Conservation (phyloP, 2,888 invertebrate species). For the Acanthococcus lagerstroemiae region DNA sequence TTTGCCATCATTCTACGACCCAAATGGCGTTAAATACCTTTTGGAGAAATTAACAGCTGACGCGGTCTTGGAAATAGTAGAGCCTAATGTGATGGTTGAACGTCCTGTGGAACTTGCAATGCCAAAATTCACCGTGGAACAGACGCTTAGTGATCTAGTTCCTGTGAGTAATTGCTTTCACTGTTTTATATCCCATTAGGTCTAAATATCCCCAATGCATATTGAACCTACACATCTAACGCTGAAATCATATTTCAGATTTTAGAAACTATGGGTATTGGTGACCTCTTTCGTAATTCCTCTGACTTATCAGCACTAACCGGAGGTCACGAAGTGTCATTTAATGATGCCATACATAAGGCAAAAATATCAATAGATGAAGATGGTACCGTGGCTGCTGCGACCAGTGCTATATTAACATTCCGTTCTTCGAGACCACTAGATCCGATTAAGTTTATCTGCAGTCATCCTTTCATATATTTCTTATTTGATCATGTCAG, state of each 20-base stretch:
- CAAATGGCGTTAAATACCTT: conserved; percentile 54
- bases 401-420: conserved; percentile 72
- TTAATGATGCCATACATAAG: conserved; percentile 58
- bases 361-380: conserved; percentile 59
- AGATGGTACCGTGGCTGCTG: conserved; percentile 62
- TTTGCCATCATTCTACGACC: conserved; percentile 59
- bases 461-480: conserved; percentile 80
- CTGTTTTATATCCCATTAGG: too few species aligned
- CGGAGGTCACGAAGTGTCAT: conserved; percentile 46
- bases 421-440: conserved; percentile 75
- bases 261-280: conserved; percentile 59
- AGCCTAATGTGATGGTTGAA: conserved; percentile 52
- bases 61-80: conserved; percentile 55
- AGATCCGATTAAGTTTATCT: conserved; percentile 66
- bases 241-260: too few species aligned
- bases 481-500: conserved; percentile 62
- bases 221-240: neutral
- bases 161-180: too few species aligned
- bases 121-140: conserved; percentile 73
- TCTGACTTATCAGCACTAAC: conserved; percentile 58
- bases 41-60: conserved; percentile 60
- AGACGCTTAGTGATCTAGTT: conserved; percentile 46
- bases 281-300: conserved; percentile 53
- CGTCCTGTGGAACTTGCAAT: conserved; percentile 67
- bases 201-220: neutral